phyloP scores from a whole-genome alignment of 2,888 invertebrate genomes.

The Noctua pronuba region DNA sequence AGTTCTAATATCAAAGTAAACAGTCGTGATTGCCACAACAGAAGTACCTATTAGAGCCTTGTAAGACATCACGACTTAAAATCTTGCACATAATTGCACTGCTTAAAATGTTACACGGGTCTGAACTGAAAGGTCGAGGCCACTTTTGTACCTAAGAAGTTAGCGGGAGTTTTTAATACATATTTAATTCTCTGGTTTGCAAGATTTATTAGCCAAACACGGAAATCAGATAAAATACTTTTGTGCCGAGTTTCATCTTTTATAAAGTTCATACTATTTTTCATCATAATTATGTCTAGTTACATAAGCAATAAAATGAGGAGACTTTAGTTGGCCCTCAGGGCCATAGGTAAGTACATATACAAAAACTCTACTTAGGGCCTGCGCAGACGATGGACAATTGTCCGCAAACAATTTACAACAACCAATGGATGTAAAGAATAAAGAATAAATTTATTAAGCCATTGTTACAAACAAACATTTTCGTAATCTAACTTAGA shows the following conservation, averaged over 20 bases:
- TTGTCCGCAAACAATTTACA: too few species aligned
- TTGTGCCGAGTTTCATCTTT: neutral
- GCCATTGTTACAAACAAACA: too few species aligned
- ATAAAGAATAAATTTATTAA: too few species aligned
- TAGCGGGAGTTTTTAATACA: neutral
- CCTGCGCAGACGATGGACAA: too few species aligned
- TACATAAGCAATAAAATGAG: neutral
- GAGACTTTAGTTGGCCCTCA: too few species aligned
- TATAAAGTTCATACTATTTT: too few species aligned
- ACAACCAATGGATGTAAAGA: too few species aligned
- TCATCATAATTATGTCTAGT: neutral
- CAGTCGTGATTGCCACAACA: neutral
- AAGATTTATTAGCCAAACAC: neutral
- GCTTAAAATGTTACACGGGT: slow-evolving; percentile 14
- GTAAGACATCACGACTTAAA: neutral
- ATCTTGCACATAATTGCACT: slow-evolving; percentile 11
- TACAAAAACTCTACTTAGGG: neutral
- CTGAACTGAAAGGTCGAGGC: slow-evolving; percentile 25
- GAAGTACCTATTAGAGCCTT: neutral
- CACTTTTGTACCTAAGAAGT: neutral
- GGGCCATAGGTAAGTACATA: too few species aligned
- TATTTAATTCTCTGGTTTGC: slow-evolving; percentile 4
- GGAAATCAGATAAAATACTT: slow-evolving; percentile 8
- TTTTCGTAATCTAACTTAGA: too few species aligned
- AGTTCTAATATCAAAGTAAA: slow-evolving; percentile 5